phyloP scores from a whole-genome alignment of 2,113 vertebrate species.

The Mixornis gularis region DNA sequence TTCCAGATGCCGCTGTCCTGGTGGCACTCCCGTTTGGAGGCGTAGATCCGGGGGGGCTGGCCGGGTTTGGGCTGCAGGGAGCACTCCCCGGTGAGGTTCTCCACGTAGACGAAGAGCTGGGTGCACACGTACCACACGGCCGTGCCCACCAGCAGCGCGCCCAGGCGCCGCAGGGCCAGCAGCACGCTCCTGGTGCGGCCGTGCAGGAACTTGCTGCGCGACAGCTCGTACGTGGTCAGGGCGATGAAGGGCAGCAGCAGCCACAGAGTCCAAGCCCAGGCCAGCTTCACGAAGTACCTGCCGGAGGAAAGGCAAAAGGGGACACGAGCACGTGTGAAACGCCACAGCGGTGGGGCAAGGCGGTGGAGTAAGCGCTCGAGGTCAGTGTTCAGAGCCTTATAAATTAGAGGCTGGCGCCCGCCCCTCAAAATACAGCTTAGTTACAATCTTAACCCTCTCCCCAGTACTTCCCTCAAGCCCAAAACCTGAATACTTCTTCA shows the following conservation, averaged over 20 bases:
- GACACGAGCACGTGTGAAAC: not conserved
- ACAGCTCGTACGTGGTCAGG: conserved; percentile 72
- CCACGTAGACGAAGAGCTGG: conserved; percentile 77
- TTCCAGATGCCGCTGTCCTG: conserved; percentile 77
- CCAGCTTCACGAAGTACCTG: conserved; percentile 95
- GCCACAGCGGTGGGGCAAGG: not conserved
- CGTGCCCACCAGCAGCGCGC: conserved; percentile 81
- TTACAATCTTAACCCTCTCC: not conserved
- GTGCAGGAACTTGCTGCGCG: not conserved
- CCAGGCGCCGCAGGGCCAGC: conserved; percentile 73
- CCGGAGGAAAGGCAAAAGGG: conserved; percentile 7
- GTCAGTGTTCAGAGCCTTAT: not conserved
- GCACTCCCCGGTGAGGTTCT: conserved; percentile 83
- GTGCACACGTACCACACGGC: conserved; percentile 85
- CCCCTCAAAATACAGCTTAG: not conserved
- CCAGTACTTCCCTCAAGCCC: not conserved
- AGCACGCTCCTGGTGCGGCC: conserved; percentile 51
- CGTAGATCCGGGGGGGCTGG: conserved; percentile 3
- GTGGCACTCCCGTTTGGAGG: conserved; percentile 76
- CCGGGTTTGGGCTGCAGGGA: conserved; percentile 40
- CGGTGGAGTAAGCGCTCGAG: not conserved
- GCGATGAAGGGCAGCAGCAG: conserved; percentile 90
- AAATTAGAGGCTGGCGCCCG: not conserved
- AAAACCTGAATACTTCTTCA: not conserved
- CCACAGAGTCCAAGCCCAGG: conserved; percentile 92